Evolutionary conservation across 2,888 invertebrate genomes (phyloP), one percentile per base, ranked within the genome.

Genomic region (Dione vanillae): DNA sequence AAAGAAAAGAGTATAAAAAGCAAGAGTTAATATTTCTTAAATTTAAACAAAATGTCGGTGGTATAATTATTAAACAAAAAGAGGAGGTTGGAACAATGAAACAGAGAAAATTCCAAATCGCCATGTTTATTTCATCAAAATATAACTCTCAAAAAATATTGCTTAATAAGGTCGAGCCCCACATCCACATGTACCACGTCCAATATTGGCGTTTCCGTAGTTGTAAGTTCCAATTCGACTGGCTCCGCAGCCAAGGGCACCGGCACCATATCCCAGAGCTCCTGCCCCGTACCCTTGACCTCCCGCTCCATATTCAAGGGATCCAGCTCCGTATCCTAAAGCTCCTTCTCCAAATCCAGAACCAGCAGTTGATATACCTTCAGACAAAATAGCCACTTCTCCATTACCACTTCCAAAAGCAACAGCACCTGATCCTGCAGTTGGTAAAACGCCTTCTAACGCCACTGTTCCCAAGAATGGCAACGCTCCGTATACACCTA

Each of bases 401-500:
- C 79, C 77, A 41, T 76, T 76, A 12, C 82, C 79, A 58, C 80
- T 79, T 51, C 78, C 73, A 74, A 80, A 80, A 54, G 72, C 66
- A n/a, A 79, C 79, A 7, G 74, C 69, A 47, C 77, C 80, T n/a
- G 76, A 72, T 12, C 82, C 82, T 54, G 73, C 75, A 11, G 80
- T 76, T 16, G 81, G 79, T 49, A 80, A 65, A 0, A 49, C 65
- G 37, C 79, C 79, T 16, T 79, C 79, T 41, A 81, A 72, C 40
- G 72, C 77, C n/a, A 82, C 81, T 8, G 80, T 78, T 52, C 78
- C 78, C 66, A 82, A 58, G 76, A 81, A 79, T 3, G 82, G 82
- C 67, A 82, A 72, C 61, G 76, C 78, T 11, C 81, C 82, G 12
- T 54, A 67, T 19, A 79, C 78, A 19, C 78, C 75, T 3, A 82